Evolutionary conservation across 2,888 invertebrate species (phyloP).

Genomic region (Xanthia togata): DNA sequence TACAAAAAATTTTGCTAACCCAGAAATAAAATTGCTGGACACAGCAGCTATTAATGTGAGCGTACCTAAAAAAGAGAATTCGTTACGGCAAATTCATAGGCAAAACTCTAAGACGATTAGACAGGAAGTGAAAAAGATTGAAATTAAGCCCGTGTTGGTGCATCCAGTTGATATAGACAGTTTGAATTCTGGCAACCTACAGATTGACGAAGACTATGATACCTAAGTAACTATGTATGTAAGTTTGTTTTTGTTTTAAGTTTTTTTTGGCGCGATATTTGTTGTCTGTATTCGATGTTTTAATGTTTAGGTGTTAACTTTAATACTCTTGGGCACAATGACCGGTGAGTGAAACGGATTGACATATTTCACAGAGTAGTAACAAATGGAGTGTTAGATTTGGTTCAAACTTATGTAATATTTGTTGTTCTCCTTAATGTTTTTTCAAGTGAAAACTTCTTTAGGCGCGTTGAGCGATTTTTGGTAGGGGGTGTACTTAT

Average conservation of each 20-base stretch:
- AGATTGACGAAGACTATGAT: constrained; percentile 90
- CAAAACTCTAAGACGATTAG: constrained; percentile 80
- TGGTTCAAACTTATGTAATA: constrained; percentile 4
- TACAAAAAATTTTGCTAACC: constrained; percentile 80
- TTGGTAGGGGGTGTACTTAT: too few relatives aligned
- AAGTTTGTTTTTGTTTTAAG: constrained; percentile 75
- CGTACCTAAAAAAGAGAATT: constrained; percentile 72
- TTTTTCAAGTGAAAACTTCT: too few relatives aligned
- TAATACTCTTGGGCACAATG: constrained; percentile 32
- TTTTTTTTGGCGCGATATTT: constrained; percentile 69
- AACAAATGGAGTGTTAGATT: constrained; percentile 42
- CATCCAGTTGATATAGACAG: constrained; percentile 80
- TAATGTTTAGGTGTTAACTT: constrained; percentile 57
- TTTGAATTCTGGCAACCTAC: constrained; percentile 84
- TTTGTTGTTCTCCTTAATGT: constrained; percentile 4
- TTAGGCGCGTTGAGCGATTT: too few relatives aligned
- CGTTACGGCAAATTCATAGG: constrained; percentile 71
- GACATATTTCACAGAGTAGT: constrained; percentile 22
- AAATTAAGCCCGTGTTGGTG: constrained; percentile 70
- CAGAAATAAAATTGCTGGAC: constrained; percentile 86
- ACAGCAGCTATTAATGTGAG: constrained; percentile 71
- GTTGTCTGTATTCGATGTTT: constrained; percentile 68
- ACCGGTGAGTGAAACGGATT: constrained; percentile 2
- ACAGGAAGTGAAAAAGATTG: constrained; percentile 77
- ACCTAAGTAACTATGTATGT: constrained; percentile 81